phyloP scores from a whole-genome alignment of 2,113 vertebrate genomes.

The Dolichotis patagonum region DNA sequence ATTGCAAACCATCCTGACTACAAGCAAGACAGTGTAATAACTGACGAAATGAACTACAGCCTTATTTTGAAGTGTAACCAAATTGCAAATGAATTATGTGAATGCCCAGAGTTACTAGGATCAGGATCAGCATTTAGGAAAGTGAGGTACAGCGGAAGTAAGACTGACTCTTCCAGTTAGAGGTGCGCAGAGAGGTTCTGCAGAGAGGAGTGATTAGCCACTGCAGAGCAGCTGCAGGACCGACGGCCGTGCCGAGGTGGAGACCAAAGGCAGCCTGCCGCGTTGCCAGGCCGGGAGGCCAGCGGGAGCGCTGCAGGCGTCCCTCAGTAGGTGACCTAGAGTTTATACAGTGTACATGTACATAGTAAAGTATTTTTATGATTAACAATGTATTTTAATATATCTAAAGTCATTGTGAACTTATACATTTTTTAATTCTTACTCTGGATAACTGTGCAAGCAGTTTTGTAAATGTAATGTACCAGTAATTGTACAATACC shows the following conservation, averaged over 20 bases:
- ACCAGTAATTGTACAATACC: conserved; percentile 81
- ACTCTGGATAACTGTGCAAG: conserved; percentile 82
- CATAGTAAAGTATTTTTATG: conserved; percentile 97
- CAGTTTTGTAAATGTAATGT: conserved; percentile 85
- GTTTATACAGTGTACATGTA: conserved; percentile 91
- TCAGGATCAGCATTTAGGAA: conserved; percentile 92
- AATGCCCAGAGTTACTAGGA: conserved; percentile 95
- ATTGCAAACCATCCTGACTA: conserved; percentile 94
- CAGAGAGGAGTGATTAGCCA: neutral
- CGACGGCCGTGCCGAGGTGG: conserved; percentile 77
- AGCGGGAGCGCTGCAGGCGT: conserved; percentile 79
- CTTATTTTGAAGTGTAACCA: conserved; percentile 93
- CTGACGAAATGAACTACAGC: conserved; percentile 97
- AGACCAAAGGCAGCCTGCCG: conserved; percentile 86
- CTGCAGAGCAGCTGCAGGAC: conserved; percentile 50
- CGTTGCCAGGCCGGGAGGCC: conserved; percentile 82
- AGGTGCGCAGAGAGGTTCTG: neutral
- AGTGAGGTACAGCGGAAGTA: conserved; percentile 87
- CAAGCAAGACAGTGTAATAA: conserved; percentile 96
- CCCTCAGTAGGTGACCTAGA: conserved; percentile 81
- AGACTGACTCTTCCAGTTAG: conserved; percentile 73
- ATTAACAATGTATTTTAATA: conserved; percentile 96
- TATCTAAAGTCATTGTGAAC: conserved; percentile 87
- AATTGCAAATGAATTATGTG: conserved; percentile 92
- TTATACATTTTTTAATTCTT: conserved; percentile 87